Percentiles rank a stretch among this genome's conserved stretches.
phyloP scores from a whole-genome alignment of 2,888 invertebrate genomes.

The Orchestes rusci region DNA sequence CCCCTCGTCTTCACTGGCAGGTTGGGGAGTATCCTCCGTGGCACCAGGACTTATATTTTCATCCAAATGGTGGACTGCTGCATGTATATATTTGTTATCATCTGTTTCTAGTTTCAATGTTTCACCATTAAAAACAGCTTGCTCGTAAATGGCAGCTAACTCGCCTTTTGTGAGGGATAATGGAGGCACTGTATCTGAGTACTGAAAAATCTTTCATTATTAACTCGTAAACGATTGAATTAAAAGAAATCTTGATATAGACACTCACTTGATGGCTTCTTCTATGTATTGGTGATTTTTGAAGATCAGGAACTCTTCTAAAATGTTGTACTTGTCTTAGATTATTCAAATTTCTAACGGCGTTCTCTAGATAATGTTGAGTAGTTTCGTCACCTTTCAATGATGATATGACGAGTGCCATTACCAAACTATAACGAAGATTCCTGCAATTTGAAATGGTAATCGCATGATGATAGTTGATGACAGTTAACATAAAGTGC shows the following conservation, averaged over 20 bases:
- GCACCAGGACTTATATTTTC: constrained; percentile 17
- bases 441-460: constrained; percentile 6
- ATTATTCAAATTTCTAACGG: constrained; percentile 35
- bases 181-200: constrained; percentile 27
- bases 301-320: constrained; percentile 23
- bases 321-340: constrained; percentile 31
- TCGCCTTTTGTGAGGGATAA: constrained; percentile 39
- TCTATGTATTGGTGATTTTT: constrained; percentile 5
- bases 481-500: too few relatives aligned
- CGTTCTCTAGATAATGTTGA: constrained; percentile 36
- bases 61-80: constrained; percentile 41
- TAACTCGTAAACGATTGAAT: neutral
- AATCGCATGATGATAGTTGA: too few relatives aligned
- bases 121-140: constrained; percentile 42
- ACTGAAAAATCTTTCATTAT: constrained; percentile 3
- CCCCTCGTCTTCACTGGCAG: constrained; percentile 32
- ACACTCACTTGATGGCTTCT: constrained; percentile 16
- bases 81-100: constrained; percentile 33
- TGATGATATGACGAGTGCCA: constrained; percentile 10
- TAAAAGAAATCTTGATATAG: too few relatives aligned
- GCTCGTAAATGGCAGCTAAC: constrained; percentile 45
- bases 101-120: constrained; percentile 37
- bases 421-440: constrained; percentile 15
- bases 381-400: constrained; percentile 17
- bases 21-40: neutral